These are phyloP conservation scores for Pionites leucogaster DNA, from an alignment of 2,113 vertebrate species.

Conservation along the genomic window DNA sequence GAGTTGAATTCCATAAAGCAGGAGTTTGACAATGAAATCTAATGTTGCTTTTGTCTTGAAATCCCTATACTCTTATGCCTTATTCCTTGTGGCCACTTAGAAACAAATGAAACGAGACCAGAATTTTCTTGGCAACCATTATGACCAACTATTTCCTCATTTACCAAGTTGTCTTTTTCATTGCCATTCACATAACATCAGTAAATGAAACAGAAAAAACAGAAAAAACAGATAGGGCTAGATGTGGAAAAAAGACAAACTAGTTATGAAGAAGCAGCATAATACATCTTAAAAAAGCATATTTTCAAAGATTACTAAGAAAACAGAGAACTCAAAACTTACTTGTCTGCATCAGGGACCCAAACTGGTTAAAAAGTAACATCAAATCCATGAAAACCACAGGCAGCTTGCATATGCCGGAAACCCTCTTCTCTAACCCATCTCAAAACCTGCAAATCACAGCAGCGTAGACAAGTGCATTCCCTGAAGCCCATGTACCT, in stretches of 20 bases:
- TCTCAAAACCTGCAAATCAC: not conserved
- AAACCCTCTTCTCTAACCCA: not conserved
- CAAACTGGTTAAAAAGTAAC: not conserved
- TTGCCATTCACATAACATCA: not conserved
- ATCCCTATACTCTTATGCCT: not conserved
- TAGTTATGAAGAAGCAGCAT: not conserved
- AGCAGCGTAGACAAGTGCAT: too few species aligned
- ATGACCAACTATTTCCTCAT: not conserved
- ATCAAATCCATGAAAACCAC: not conserved
- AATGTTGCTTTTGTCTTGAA: not conserved
- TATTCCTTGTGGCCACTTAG: not conserved
- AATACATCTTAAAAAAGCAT: not conserved
- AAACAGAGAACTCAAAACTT: not conserved
- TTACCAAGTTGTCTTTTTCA: not conserved
- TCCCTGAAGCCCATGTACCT: not conserved
- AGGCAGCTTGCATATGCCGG: rapidly evolving
- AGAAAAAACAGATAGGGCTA: rapidly evolving
- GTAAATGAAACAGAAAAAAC: not conserved
- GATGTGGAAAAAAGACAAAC: not conserved
- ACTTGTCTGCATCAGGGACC: not conserved
- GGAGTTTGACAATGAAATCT: not conserved
- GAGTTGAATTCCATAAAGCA: not conserved
- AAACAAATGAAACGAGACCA: not conserved
- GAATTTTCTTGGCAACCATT: not conserved
- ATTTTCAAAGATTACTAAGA: not conserved